Evolutionary conservation across 2,797 vertebrate genomes (phyloP), one percentile per base, ranked within the genome.

Genomic region (Poeciliopsis turneri): DNA sequence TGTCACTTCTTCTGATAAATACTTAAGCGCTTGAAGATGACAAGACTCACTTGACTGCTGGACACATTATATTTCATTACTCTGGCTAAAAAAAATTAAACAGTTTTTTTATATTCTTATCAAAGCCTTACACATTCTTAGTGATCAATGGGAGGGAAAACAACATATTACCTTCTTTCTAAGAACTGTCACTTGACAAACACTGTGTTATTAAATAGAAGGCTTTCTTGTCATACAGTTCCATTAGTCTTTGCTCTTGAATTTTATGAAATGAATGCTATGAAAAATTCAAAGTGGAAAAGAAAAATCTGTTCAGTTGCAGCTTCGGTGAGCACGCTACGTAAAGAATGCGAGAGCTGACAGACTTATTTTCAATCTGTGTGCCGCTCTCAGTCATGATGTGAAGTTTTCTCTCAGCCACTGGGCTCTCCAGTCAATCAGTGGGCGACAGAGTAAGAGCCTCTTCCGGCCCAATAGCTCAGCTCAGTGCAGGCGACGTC

Each of bases 391-490:
- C 72, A 77, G 80, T 84, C 77, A 72, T 86, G 74, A 88, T 86
- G 83, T 88, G 84, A 83, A 79, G 78, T 81, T 83, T 76, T 74
- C 86, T 78, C n/a, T 81, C 83, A 80, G 71, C 87, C 82, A 85
- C 80, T 10, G 47, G 66, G 59, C 77, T 83, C 82, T 79, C 39
- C 41, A 86, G 85, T 86, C 73, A 80, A 76, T 88, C 88, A 84
- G 72, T 12, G 20, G 76, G 49, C 39, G 53, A 69, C 47, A 71
- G 53, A 87, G 79, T 82, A 0, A 30, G 84, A 81, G 87, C 78
- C 46, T 4, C 76, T 69, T 74, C 85, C 46, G 75, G 59, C 77
- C 81, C 76, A 61, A 5, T 73, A 57, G 71, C 64, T 69, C 12
- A 66, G 25, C 47, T 45, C 25, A 47, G 68, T 77, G 33, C n/a